Conservation (phyloP, 1,140 invertebrate species). For the Drosophila setifemur region DNA sequence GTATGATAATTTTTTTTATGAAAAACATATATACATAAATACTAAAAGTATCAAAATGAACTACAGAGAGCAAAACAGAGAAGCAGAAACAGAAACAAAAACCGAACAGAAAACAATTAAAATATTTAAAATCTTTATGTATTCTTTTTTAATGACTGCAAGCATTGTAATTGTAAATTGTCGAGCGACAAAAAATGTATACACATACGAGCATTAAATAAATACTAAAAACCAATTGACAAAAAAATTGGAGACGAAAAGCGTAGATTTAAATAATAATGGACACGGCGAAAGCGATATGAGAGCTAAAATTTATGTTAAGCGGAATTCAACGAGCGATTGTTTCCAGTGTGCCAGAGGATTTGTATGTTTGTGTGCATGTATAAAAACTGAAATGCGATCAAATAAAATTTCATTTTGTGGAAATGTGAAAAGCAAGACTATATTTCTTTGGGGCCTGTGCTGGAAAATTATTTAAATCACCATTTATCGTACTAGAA, state of each 20-base stretch:
- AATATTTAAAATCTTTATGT: neutral
- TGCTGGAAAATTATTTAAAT: neutral
- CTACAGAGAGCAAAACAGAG: conserved; percentile 8
- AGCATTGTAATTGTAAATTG: conserved; percentile 43
- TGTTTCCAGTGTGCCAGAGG: conserved; percentile 1
- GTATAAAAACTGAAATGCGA: conserved; percentile 38
- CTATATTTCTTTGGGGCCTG: neutral
- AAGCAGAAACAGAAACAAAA: too few relatives aligned
- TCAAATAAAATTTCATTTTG: conserved; percentile 42
- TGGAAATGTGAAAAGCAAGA: conserved; percentile 19
- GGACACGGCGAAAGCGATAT: conserved; percentile 6
- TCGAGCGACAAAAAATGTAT: conserved; percentile 34
- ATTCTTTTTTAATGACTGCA: conserved; percentile 16
- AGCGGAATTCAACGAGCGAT: too few relatives aligned
- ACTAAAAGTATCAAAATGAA: conserved; percentile 36
- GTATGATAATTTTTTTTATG: conserved; percentile 36
- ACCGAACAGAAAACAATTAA: too few relatives aligned
- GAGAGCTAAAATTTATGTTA: neutral
- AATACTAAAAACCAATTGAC: neutral
- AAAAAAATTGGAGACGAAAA: neutral
- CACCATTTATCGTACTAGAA: too few relatives aligned
- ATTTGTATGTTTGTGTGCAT: conserved; percentile 29
- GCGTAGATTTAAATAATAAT: conserved; percentile 23
- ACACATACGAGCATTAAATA: conserved; percentile 30
- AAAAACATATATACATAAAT: conserved; percentile 36